Evolutionary conservation across 2,888 invertebrate genomes (phyloP).

Genomic region (Limenitis camilla): DNA sequence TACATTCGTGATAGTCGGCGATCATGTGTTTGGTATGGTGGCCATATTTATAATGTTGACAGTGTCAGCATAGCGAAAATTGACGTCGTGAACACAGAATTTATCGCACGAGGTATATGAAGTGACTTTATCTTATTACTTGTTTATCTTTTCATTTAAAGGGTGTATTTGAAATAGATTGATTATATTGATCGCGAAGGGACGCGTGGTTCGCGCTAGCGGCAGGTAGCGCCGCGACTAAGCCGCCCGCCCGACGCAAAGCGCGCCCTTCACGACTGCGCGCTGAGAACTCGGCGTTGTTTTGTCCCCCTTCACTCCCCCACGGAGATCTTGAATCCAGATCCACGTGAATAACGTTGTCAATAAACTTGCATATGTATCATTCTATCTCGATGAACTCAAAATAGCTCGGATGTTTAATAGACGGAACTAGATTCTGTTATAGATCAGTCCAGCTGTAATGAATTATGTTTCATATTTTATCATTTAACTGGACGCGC

Average conservation of each 20-base stretch:
- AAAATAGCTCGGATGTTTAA: constrained; percentile 3
- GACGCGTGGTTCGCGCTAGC: constrained; percentile 57
- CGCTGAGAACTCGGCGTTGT: constrained; percentile 36
- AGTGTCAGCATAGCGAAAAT: constrained; percentile 40
- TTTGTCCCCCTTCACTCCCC: constrained; percentile 41
- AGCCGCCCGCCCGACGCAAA: constrained; percentile 39
- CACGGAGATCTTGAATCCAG: constrained; percentile 30
- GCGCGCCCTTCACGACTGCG: constrained; percentile 47
- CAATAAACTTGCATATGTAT: constrained; percentile 33
- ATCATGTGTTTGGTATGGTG: constrained; percentile 59
- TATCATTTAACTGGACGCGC: neutral
- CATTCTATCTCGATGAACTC: constrained; percentile 9
- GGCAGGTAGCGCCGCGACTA: constrained; percentile 70
- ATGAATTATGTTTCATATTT: neutral
- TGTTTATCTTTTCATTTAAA: constrained; percentile 15
- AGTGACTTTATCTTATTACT: constrained; percentile 2
- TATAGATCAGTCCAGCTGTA: neutral
- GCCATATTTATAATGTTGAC: constrained; percentile 49
- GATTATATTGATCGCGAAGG: constrained; percentile 53
- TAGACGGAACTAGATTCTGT: neutral
- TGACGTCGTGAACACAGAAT: constrained; percentile 15
- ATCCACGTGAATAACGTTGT: constrained; percentile 42
- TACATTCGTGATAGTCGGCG: constrained; percentile 31
- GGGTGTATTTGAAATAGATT: constrained; percentile 12
- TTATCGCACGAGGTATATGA: constrained; percentile 5